Evolutionary conservation across 2,888 invertebrate species (phyloP), one percentile per base, ranked within the genome.

Genomic region (Drosophila pseudotalamancana): DNA sequence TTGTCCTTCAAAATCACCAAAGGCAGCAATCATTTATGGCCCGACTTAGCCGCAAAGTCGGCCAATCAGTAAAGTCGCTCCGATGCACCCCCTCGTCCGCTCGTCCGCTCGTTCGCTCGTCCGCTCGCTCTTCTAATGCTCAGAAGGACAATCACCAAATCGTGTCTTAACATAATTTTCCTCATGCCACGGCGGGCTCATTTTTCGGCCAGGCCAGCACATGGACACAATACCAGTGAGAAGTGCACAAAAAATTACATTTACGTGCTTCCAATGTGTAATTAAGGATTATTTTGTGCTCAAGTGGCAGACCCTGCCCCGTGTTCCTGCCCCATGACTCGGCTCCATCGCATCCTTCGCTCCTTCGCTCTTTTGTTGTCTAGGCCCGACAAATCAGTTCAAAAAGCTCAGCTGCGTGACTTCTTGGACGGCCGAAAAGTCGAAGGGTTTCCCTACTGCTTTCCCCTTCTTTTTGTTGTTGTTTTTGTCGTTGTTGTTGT

Each of bases 231-330:
- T 54, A 11, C 60, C 68, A 66, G 45, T 32, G 55, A 67, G 72
- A 61, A 86, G 84, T 67, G 76, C 71, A 84, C 78, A 82, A 82
- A 87, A 86, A 87, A 83, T 83, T 83, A 87, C 87, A 84, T 87
- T 84, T 83, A 83, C 82, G 82, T 83, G 82, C 82, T 81, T 84
- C 82, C 82, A 83, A 83, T 83, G 82, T 83, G 82, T 83, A 83
- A 83, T 83, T 83, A 83, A 83, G 85, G 82, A 83, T 83, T 83
- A 83, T 81, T 84, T 81, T 81, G 84, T 80, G 83, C 86, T 83
- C 80, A 77, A 81, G 86, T 81, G 86, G 73, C 66, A 48, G 61
- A 35, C 53, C n/a, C 48, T 57, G 34, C 55, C 3, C 19, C n/a
- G n/a, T 3, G n/a, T 35, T n/a, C 39, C 12, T 1, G 4, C 6